Percentiles rank a stretch among this genome's conserved stretches.
phyloP scores from a whole-genome alignment of 2,797 vertebrate genomes.

The Mustela erminea region DNA sequence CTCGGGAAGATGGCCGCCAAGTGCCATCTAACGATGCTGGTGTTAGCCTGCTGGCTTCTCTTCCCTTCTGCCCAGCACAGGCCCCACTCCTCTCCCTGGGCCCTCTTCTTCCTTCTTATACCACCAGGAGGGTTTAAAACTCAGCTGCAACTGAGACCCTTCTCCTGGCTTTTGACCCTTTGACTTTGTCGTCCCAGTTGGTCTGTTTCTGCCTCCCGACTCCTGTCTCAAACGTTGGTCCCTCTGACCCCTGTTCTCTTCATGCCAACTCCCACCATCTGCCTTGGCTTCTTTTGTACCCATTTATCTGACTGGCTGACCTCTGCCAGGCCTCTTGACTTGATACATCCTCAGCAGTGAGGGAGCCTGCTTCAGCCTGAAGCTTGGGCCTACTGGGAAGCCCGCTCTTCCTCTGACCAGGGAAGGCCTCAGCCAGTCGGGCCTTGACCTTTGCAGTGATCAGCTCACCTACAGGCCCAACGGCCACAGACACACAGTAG shows the following conservation, averaged over 20 bases:
- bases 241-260: background rate
- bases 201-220: background rate
- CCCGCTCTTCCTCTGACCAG: background rate
- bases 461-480: background rate
- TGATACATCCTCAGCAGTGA: background rate
- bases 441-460: background rate
- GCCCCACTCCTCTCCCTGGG: too few relatives aligned
- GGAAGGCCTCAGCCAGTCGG: background rate
- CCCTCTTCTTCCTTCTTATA: background rate
- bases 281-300: background rate
- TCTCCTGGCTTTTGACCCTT: background rate
- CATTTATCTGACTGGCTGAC: background rate
- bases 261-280: background rate
- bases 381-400: background rate
- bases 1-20: background rate
- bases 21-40: background rate
- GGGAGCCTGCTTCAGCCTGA: too few relatives aligned
- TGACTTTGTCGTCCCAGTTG: too few relatives aligned
- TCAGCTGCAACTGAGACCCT: background rate
- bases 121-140: background rate
- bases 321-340: background rate
- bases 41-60: background rate
- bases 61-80: background rate
- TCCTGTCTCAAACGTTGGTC: background rate
- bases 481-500: fast-evolving